Evolutionary conservation across 2,888 invertebrate genomes (phyloP), one percentile per base, ranked within the genome.

Genomic region (Hypena proboscidalis): DNA sequence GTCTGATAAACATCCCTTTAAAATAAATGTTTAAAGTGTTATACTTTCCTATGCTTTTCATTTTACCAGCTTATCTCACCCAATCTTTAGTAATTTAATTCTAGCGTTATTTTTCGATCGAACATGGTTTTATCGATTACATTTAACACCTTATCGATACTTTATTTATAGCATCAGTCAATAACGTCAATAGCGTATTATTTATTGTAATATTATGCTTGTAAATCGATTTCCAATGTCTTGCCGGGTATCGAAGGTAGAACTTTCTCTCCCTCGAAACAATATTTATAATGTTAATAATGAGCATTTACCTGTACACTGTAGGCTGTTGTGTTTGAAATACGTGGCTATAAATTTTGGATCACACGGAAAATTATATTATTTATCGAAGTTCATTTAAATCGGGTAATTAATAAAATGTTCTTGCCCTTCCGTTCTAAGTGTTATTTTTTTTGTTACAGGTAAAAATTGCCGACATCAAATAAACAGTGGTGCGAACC

Each of bases 251-350:
- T 26, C 11, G 4, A 6, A 10, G 13, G 14, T 2, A n/a, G 13
- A 33, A 69, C 75, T 78, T 76, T 77, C 76, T 69, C 67, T 46
- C 36, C 60, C 65, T 61, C 66, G 47, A 42, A 35, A 57, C 58
- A 42, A 52, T 67, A 61, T 70, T 64, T 67, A 64, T 62, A n/a
- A n/a, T n/a, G n/a, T n/a, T n/a, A n/a, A n/a, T n/a, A n/a, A 59
- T 55, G 61, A 62, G 56, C 66, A 64, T 66, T n/a, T 70, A 69
- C 64, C 53, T 70, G 70, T n/a, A n/a, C n/a, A n/a, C n/a, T 74
- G 64, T 71, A 69, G 58, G 61, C 66, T 68, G 42, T 27, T 56
- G 49, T 68, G 60, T 69, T 65, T 67, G 38, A 58, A 65, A 67
- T 36, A 67, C 74, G 69, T 75, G 74, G n/a, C n/a, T n/a, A n/a